phyloP scores from a whole-genome alignment of 2,888 invertebrate genomes.

The Eurois occulta region DNA sequence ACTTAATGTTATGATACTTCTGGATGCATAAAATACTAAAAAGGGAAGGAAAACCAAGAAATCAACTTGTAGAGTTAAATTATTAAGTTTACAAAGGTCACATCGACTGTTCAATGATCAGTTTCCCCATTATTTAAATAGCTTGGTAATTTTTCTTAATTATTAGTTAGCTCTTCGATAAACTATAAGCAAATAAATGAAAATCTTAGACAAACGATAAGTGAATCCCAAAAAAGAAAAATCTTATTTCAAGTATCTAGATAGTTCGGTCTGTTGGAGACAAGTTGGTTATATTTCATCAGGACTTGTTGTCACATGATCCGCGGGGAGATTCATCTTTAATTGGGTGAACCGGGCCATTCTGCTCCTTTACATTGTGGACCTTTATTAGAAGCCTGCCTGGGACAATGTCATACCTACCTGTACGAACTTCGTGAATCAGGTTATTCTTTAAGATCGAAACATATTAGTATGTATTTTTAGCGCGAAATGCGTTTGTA shows the following conservation, averaged over 20 bases:
- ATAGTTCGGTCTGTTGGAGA: slow-evolving; percentile 60
- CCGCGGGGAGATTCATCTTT: slow-evolving; percentile 87
- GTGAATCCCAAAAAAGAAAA: background rate
- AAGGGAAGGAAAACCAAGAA: no score
- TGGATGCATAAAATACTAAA: background rate
- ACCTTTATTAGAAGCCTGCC: slow-evolving; percentile 75
- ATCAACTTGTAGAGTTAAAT: background rate
- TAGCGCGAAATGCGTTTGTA: slow-evolving; percentile 16
- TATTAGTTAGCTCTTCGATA: background rate
- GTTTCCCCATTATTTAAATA: background rate
- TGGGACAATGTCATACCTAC: slow-evolving; percentile 70
- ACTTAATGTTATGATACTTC: background rate
- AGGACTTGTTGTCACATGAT: slow-evolving; percentile 87
- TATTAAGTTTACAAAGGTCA: background rate
- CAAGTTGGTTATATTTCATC: slow-evolving; percentile 84
- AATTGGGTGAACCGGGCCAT: slow-evolving; percentile 84
- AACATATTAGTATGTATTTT: slow-evolving; percentile 43
- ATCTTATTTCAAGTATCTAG: slow-evolving; percentile 75
- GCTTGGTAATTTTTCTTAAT: background rate
- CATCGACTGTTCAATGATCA: background rate
- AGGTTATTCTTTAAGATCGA: slow-evolving; percentile 45
- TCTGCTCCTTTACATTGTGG: slow-evolving; percentile 74
- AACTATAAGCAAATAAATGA: background rate
- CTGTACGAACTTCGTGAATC: slow-evolving; percentile 58
- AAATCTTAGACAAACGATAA: background rate